Percentiles rank a stretch among this genome's conserved stretches.
phyloP scores from a whole-genome alignment of 2,888 invertebrate genomes.

The Tiliacea aurago region DNA sequence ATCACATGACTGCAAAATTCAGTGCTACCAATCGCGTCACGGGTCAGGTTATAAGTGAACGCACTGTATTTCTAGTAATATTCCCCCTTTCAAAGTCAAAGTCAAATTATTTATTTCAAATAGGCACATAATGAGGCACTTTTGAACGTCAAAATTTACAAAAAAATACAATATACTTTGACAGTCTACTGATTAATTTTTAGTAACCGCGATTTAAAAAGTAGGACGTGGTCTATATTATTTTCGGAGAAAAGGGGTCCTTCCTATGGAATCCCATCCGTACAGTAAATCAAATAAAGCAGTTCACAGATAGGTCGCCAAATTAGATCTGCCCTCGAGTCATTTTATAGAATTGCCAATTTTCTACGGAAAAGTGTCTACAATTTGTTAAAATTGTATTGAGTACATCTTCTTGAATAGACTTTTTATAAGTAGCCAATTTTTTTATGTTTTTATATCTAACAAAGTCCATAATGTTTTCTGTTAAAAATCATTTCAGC shows the following conservation, averaged over 20 bases:
- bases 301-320: conserved; percentile 41
- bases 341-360: conserved; percentile 47
- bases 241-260: neutral
- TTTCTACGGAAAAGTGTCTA: conserved; percentile 19
- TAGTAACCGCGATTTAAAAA: neutral
- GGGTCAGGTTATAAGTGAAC: no score
- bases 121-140: no score
- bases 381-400: conserved; percentile 28
- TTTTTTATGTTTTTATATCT: neutral
- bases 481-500: no score
- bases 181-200: no score
- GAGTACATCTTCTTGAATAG: neutral
- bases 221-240: neutral
- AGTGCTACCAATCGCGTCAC: no score
- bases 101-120: no score
- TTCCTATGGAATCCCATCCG: conserved; percentile 22
- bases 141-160: no score
- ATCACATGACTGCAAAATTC: no score
- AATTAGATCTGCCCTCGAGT: conserved; percentile 48
- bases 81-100: no score
- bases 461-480: no score
- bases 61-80: no score
- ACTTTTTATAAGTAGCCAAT: neutral
- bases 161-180: no score
- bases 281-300: conserved; percentile 51